Base-by-base conservation (phyloP, 2,113 vertebrate species). In the Indicator indicator region DNA sequence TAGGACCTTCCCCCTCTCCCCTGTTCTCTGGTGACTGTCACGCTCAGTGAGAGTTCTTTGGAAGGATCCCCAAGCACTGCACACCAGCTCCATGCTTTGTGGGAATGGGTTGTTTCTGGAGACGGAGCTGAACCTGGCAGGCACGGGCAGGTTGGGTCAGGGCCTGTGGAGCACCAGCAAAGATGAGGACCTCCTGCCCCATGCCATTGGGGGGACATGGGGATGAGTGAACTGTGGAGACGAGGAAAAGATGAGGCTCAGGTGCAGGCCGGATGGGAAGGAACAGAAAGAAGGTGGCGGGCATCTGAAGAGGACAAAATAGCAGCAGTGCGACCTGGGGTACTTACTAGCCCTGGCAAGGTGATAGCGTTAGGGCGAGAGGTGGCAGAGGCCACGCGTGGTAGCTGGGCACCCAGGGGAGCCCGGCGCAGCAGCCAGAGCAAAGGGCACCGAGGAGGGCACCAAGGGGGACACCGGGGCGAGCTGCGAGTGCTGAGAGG, bases 361-460 rank as follows among this genome's bases (percentile, higher is more conserved):
- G n/a, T 30, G 70, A 46, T 13, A 28, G 16, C 5, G 4, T 1
- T 19, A 17, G 30, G 1, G 38, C 0, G 16, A 12, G 9, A 38
- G 12, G 5, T 1, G 48, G 11, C 36, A 54, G 2, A 8, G 46
- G 3, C 27, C 36, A 30, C 65, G 8, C 1, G 28, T 0, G 38
- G 12, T 1, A 23, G 4, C 9, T 0, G 6, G 4, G 16, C 44
- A 5, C 19, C 19, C 19, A 7, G 50, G 42, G 6, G 21, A 50
- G 48, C 21, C 48, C 21, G 21, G 21, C 23, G 50, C 50, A 52
- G 50, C 50, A 52, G 50, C 23, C 19, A 24, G 23, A 10, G 21
- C 38, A 6, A 4, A 1, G 6, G 5, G 9, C 2, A 0, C 9
- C 15, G 10, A 1, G 10, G 2, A 1, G 6, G 5, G 9, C 2